Conservation (phyloP, 2,888 invertebrate species). For the Tetanocera ferruginea region DNA sequence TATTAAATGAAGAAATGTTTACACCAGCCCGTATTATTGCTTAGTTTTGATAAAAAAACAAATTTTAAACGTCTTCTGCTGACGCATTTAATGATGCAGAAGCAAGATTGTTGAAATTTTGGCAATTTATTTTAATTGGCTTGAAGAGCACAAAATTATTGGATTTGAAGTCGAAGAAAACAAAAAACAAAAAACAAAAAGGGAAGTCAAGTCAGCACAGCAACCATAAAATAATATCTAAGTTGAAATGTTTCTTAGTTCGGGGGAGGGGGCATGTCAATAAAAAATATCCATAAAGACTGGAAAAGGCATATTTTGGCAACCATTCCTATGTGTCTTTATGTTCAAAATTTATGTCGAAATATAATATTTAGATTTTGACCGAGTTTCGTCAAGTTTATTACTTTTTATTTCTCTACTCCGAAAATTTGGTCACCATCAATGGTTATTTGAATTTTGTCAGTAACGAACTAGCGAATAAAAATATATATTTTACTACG, state of each 20-base stretch:
- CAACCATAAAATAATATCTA: neutral
- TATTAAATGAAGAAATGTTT: neutral
- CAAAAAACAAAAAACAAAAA: neutral
- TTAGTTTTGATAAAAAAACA: constrained; percentile 3
- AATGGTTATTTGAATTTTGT: too few species aligned
- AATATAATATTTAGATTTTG: too few species aligned
- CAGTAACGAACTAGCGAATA: too few species aligned
- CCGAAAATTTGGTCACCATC: too few species aligned
- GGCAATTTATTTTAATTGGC: constrained; percentile 50
- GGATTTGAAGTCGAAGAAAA: neutral
- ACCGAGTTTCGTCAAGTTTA: too few species aligned
- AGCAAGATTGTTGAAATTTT: constrained; percentile 64
- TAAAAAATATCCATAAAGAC: neutral
- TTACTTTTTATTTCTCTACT: too few species aligned
- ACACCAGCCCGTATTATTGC: neutral
- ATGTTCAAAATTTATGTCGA: too few species aligned
- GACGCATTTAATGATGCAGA: constrained; percentile 67
- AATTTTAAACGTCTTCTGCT: constrained; percentile 40
- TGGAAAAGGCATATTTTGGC: neutral
- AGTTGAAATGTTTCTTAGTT: neutral
- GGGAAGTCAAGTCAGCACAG: neutral
- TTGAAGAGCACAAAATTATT: neutral
- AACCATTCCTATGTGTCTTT: too few species aligned
- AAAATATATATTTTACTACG: too few species aligned
- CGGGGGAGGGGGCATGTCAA: neutral